Percentiles rank a stretch among this genome's conserved stretches.
Conservation (phyloP, 92 coral and sea anemone species). For the Scolanthus callimorphus region DNA sequence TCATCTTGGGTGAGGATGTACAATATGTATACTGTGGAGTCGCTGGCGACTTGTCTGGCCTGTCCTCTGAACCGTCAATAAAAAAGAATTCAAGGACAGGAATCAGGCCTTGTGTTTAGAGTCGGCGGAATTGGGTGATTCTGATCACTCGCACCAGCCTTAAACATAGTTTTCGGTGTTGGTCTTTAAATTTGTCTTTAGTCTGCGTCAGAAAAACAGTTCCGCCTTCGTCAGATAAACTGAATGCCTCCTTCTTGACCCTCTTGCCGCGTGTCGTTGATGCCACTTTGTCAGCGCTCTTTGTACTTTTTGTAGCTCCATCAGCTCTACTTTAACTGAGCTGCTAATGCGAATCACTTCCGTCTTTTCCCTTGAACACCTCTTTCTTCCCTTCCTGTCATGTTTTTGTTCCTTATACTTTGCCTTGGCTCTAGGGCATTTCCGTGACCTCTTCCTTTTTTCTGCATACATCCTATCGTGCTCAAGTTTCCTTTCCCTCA, state of each 20-base stretch:
- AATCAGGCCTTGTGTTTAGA: no score
- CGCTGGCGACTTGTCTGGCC: no score
- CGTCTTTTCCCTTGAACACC: background rate
- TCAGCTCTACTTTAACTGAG: background rate
- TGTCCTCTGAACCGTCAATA: no score
- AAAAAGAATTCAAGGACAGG: no score
- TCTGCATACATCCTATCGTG: conserved; percentile 36
- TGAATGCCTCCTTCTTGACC: background rate
- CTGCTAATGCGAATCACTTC: background rate
- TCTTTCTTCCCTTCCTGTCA: no score
- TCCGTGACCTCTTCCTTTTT: background rate
- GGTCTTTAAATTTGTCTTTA: background rate
- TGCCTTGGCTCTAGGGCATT: background rate
- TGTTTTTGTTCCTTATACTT: background rate
- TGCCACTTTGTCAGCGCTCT: background rate
- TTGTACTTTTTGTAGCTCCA: no score
- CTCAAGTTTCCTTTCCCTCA: conserved; percentile 53
- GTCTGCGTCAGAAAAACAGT: background rate
- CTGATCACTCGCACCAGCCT: no score
- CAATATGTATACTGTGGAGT: no score
- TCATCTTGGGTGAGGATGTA: background rate
- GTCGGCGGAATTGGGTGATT: background rate
- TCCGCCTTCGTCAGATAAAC: background rate
- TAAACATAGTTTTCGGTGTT: no score
- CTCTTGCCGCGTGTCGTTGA: background rate